Base-by-base conservation (phyloP, 2,888 invertebrate genomes). In the Ypsolopha scabrella region DNA sequence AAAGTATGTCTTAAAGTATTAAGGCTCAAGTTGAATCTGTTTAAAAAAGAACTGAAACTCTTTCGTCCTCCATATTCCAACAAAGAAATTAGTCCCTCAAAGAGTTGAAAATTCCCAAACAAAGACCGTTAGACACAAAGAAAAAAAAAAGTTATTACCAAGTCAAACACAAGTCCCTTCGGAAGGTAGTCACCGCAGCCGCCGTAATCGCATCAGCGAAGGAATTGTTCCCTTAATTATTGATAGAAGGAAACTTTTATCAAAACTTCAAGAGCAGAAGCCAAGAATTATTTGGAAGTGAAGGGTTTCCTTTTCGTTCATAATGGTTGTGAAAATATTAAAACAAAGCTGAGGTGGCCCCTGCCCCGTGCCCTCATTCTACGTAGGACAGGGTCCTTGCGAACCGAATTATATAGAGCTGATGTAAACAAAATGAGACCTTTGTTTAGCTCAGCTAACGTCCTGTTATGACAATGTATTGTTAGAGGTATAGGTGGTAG, bases 221-320 rank as follows among this genome's bases (percentile, higher is more conserved):
- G 43, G 71, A 69, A 77, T 79, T 79, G 80, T 76, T 72, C 76
- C 80, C 80, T 86, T 86, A 86, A 86, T 86, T 85, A 86, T 86
- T 86, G 86, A 86, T 86, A 82, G 83, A 83, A 83, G 82, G 78
- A 83, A 86, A 86, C 81, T 86, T 86, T 85, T 85, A 85, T 83
- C 80, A 81, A 86, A 86, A 86, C 85, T 86, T 86, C 86, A 86
- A 60, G 72, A 83, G 75, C 85, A 86, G 86, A 86, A 83, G 81
- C 82, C 81, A 73, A 83, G 58, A 86, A 83, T 85, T 86, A 85
- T 86, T 85, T 80, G 83, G 79, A 79, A 75, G 80, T 77, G 75
- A 85, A 86, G 80, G 24, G 24, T 24, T 24, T 24, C 24, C 2
- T 24, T 24, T n/a, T 86, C 86, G 85, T 86, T 86, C 81, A 80